Percentiles rank a stretch among this genome's conserved stretches.
These are phyloP conservation scores for Scleropages formosus DNA, from an alignment of 2,797 vertebrate species.

Conservation along the genomic window DNA sequence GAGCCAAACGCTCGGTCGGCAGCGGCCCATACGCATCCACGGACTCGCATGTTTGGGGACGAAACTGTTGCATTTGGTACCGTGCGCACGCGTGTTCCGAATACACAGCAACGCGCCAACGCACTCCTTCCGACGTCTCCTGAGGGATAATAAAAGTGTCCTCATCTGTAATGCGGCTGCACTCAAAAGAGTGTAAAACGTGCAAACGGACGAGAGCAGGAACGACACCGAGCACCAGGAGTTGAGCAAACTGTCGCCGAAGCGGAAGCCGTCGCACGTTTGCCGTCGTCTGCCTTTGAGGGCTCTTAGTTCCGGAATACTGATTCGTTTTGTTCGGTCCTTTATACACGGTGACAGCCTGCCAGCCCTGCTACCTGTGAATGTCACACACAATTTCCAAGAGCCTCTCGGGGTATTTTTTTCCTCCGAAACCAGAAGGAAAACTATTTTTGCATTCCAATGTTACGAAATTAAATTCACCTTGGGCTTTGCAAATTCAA, in stretches of 20 bases:
- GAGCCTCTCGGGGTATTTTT: slow-evolving; percentile 45
- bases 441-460: slow-evolving; percentile 59
- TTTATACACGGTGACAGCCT: neutral
- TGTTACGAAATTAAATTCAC: slow-evolving; percentile 68
- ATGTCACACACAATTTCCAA: slow-evolving; percentile 16
- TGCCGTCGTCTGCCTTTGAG: neutral
- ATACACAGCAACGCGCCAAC: too few species aligned
- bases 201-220: neutral
- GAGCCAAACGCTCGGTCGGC: slow-evolving; percentile 61
- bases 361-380: neutral
- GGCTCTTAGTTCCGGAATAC: neutral
- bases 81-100: neutral
- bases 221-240: neutral
- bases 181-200: neutral
- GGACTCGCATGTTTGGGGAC: neutral
- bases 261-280: neutral
- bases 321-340: neutral
- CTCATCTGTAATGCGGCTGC: neutral
- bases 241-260: neutral
- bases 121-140: too few species aligned
- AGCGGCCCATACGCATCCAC: too few species aligned
- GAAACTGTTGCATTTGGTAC: neutral
- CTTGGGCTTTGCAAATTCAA: slow-evolving; percentile 65
- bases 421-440: slow-evolving; percentile 65
- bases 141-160: neutral